These are phyloP conservation scores for Stictonetta naevosa DNA, from an alignment of 2,113 vertebrate species.

Conservation along the genomic window DNA sequence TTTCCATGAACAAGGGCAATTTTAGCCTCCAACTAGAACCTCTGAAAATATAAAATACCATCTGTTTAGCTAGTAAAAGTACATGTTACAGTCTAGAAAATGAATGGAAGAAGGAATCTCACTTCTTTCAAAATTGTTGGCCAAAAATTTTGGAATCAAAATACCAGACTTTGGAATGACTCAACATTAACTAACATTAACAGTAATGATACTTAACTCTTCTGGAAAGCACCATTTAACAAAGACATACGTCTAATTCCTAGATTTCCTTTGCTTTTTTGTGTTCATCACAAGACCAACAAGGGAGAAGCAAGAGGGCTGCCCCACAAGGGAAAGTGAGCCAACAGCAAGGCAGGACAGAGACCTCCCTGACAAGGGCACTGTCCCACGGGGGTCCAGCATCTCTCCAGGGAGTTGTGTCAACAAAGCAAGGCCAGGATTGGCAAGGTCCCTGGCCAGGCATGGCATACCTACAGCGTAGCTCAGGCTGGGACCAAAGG, in stretches of 20 bases:
- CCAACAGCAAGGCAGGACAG: neutral
- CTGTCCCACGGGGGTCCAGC: fast-evolving
- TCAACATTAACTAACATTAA: neutral
- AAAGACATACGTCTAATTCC: neutral
- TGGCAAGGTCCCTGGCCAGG: neutral
- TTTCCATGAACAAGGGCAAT: neutral
- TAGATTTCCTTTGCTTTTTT: neutral
- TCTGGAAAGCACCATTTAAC: neutral
- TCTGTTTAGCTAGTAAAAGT: neutral
- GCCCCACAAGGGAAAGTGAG: neutral
- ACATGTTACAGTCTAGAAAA: neutral
- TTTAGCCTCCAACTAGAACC: neutral
- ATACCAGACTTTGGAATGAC: neutral
- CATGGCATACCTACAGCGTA: no score
- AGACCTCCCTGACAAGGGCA: neutral
- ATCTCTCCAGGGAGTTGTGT: neutral
- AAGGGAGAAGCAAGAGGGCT: neutral
- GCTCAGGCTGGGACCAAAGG: neutral
- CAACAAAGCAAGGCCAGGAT: neutral
- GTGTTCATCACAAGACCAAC: neutral
- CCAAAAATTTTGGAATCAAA: neutral
- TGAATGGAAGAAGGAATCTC: neutral
- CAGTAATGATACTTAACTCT: neutral
- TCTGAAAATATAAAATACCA: neutral
- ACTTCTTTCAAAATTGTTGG: neutral